A percentile compares a stretch with the other conserved stretches of the same genome.
These are phyloP conservation scores for Cygnus olor DNA, from an alignment of 2,797 vertebrate species.

Conservation along the genomic window DNA sequence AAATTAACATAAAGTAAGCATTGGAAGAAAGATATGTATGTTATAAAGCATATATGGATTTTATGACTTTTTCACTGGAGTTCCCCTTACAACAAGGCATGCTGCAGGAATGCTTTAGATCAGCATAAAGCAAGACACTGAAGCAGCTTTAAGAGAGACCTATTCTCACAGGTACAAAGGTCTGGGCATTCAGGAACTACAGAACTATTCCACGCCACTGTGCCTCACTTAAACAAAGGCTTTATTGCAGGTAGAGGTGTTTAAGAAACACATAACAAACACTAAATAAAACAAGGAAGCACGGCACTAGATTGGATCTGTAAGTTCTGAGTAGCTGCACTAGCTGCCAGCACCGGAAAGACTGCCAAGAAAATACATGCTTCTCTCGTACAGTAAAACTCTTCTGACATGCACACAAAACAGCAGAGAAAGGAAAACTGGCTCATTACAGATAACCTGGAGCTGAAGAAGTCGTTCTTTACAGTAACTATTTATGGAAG, in stretches of 20 bases:
- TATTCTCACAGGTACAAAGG: not conserved
- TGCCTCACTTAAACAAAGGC: not conserved
- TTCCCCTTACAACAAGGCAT: not conserved
- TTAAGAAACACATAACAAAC: not conserved
- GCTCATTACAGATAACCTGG: not conserved
- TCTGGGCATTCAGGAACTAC: not conserved
- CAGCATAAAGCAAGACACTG: not conserved
- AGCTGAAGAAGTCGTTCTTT: not conserved
- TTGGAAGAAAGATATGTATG: not conserved
- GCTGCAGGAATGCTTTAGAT: not conserved
- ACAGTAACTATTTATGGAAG: not conserved
- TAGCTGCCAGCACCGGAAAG: not conserved
- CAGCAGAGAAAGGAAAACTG: not conserved
- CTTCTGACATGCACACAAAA: not conserved
- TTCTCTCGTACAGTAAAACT: not conserved
- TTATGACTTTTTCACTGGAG: not conserved
- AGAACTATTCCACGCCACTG: not conserved
- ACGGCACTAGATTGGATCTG: not conserved
- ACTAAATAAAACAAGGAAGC: not conserved
- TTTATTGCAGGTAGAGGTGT: not conserved
- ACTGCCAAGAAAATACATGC: not conserved
- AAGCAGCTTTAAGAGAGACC: not conserved
- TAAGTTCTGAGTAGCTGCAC: not conserved
- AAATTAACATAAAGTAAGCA: not conserved
- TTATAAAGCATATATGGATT: not conserved